phyloP scores from a whole-genome alignment of 1,140 invertebrate genomes.

The Atopsyche davidsoni region DNA sequence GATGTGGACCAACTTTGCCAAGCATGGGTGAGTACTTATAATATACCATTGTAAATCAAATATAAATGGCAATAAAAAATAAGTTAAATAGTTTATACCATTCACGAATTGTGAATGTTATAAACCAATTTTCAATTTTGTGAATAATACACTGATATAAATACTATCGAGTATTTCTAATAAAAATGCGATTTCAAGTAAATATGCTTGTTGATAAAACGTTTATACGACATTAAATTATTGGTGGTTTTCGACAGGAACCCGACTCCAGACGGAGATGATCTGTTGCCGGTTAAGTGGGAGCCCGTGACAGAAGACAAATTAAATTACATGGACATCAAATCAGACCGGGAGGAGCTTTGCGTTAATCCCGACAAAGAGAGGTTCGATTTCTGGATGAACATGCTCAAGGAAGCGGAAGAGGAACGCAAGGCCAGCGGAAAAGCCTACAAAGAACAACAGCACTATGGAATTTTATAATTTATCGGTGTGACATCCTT shows the following conservation, averaged over 20 bases:
- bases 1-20: constrained; percentile 69
- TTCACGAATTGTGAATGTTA: no score
- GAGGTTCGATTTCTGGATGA: constrained; percentile 31
- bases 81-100: no score
- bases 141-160: no score
- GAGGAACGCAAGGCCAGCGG: no score
- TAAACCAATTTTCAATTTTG: no score
- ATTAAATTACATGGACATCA: constrained; percentile 32
- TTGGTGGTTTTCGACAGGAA: constrained; percentile 22
- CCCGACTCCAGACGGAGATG: constrained; percentile 22
- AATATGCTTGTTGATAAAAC: no score
- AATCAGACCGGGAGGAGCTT: constrained; percentile 23
- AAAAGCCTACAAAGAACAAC: no score
- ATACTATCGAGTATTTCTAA: no score
- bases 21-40: constrained; percentile 49
- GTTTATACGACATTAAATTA: not conserved
- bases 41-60: not conserved
- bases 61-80: no score
- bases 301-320: constrained; percentile 15
- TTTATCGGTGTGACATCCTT: no score
- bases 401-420: constrained; percentile 16
- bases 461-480: no score
- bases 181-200: no score
- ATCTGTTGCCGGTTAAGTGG: constrained; percentile 19
- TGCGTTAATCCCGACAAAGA: constrained; percentile 29